Evolutionary conservation across 2,113 vertebrate species (phyloP).

Genomic region (Empidonax traillii): DNA sequence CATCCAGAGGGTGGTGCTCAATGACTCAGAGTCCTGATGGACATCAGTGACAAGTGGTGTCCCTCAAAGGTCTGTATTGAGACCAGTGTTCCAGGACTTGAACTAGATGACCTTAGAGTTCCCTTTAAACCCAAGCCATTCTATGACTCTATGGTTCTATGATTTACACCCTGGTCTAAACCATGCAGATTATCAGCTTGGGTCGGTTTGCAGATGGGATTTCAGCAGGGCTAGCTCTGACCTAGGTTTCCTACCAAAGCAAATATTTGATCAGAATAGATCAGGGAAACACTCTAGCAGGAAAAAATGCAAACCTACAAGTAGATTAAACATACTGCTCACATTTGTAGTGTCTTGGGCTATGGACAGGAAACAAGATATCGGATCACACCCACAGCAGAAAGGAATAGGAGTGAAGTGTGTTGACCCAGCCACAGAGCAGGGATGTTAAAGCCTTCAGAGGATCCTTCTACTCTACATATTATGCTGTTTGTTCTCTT

Average conservation of each 20-base stretch:
- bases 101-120: neutral
- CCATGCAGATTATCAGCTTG: neutral
- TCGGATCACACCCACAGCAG: neutral
- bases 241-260: neutral
- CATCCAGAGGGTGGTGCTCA: neutral
- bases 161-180: neutral
- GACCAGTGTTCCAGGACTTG: neutral
- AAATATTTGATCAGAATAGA: neutral
- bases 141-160: neutral
- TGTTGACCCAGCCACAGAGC: neutral
- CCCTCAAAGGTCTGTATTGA: neutral
- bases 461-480: neutral
- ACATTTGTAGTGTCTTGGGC: neutral
- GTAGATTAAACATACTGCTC: neutral
- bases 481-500: neutral
- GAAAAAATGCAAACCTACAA: neutral
- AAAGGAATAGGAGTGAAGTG: neutral
- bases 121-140: neutral
- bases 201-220: neutral
- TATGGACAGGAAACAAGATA: neutral
- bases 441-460: neutral
- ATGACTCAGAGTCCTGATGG: neutral
- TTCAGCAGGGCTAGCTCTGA: neutral
- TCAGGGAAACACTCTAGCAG: neutral
- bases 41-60: neutral